These are phyloP conservation scores for Spheniscus humboldti DNA, from an alignment of 2,797 vertebrate species.

Conservation along the genomic window DNA sequence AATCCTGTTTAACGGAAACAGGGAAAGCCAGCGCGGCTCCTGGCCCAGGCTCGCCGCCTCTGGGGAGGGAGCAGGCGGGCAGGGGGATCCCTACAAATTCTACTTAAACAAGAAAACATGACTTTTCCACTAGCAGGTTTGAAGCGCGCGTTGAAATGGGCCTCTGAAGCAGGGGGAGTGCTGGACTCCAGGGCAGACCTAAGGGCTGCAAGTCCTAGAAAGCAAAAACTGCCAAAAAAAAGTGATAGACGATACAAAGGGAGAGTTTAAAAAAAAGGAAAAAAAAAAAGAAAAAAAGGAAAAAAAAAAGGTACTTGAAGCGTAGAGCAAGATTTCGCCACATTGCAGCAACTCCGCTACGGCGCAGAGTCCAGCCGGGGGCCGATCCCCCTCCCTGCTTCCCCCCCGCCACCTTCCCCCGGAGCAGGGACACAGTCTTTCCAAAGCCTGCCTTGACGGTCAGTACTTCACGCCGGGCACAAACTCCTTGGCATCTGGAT, in stretches of 20 bases:
- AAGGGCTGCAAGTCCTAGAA: conserved; percentile 30
- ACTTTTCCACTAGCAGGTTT: neutral
- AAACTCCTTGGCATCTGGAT: conserved; percentile 97
- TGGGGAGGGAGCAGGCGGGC: neutral
- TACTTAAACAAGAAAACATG: neutral
- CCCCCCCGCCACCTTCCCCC: conserved; percentile 8
- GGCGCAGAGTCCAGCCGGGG: conserved; percentile 60
- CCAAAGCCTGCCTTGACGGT: conserved; percentile 73
- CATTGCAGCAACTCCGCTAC: conserved; percentile 66
- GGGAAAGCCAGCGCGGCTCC: neutral
- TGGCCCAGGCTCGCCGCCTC: neutral
- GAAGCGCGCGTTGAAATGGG: conserved; percentile 36
- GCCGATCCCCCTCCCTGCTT: conserved; percentile 35
- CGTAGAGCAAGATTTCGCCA: conserved; percentile 70
- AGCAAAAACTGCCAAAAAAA: neutral
- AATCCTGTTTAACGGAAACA: neutral
- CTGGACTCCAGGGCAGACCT: neutral
- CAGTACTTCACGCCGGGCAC: conserved; percentile 98
- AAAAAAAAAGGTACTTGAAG: conserved; percentile 68
- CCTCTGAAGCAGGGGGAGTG: conserved; percentile 8
- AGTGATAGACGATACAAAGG: conserved; percentile 55
- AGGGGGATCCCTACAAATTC: neutral
- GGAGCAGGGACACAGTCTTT: conserved; percentile 52
- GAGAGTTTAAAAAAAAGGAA: neutral
- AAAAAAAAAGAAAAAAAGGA: neutral